Percentiles rank a stretch among this genome's conserved stretches.
phyloP scores from a whole-genome alignment of 2,797 vertebrate genomes.

The Borostomias antarcticus region DNA sequence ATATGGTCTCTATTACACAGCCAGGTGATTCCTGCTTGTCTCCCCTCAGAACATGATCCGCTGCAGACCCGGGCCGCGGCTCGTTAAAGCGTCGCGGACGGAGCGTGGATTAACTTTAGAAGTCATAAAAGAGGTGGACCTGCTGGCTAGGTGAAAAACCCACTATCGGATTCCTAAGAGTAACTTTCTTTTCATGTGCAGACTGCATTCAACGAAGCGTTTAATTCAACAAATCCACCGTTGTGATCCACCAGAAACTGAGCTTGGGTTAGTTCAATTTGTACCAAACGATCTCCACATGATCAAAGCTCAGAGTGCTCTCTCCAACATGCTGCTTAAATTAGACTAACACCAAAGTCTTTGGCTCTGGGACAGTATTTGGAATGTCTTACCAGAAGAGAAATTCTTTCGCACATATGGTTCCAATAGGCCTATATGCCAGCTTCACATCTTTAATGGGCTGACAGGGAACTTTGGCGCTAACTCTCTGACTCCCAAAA shows the following conservation, averaged over 20 bases:
- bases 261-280: slow-evolving; percentile 99
- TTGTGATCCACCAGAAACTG: slow-evolving; percentile 97
- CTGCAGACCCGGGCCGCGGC: slow-evolving; percentile 85
- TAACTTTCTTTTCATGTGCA: slow-evolving; percentile 96
- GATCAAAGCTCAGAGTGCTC: slow-evolving; percentile 97
- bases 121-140: slow-evolving; percentile 94
- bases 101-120: slow-evolving; percentile 96
- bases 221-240: slow-evolving; percentile 99
- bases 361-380: slow-evolving; percentile 98
- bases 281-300: slow-evolving; percentile 99
- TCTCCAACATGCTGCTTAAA: slow-evolving; percentile 99
- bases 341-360: slow-evolving; percentile 99
- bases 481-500: slow-evolving; percentile 95
- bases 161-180: slow-evolving; percentile 91
- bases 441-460: slow-evolving; percentile 98
- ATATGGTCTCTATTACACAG: slow-evolving; percentile 94
- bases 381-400: slow-evolving; percentile 99
- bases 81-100: slow-evolving; percentile 85
- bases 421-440: slow-evolving; percentile 97
- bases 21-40: slow-evolving; percentile 88
- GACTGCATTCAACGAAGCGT: slow-evolving; percentile 98
- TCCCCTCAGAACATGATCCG: slow-evolving; percentile 85
- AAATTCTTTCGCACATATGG: slow-evolving; percentile 99
- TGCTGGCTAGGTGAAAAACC: slow-evolving; percentile 97
- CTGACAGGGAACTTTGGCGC: slow-evolving; percentile 95